Evolutionary conservation across 2,888 invertebrate species (phyloP).

Genomic region (Mycalesis mineus): DNA sequence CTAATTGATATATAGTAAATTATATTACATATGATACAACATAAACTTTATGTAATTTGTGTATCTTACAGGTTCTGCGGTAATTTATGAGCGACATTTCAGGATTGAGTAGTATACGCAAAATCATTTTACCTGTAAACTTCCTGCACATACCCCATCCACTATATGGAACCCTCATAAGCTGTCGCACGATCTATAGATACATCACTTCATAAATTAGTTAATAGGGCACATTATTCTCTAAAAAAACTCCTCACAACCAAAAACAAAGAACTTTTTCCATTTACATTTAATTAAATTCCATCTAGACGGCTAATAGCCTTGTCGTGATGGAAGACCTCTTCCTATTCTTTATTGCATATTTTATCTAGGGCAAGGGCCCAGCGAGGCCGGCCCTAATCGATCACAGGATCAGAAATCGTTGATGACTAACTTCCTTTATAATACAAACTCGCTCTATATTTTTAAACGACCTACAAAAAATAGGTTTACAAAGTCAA

Average conservation of each 20-base stretch:
- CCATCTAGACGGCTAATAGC: conserved; percentile 16
- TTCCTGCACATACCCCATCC: no score
- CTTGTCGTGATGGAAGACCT: conserved; percentile 30
- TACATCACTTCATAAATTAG: no score
- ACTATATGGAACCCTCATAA: no score
- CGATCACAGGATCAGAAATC: conserved; percentile 34
- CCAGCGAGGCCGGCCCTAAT: conserved; percentile 39
- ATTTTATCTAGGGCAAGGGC: conserved; percentile 50
- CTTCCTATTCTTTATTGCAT: conserved; percentile 40
- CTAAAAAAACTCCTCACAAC: neutral
- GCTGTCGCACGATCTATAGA: no score
- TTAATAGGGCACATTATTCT: neutral
- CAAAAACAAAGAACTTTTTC: neutral
- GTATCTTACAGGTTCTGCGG: no score
- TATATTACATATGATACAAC: no score
- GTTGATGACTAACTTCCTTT: conserved; percentile 9
- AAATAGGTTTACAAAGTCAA: no score
- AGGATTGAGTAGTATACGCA: no score
- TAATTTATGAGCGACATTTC: no score
- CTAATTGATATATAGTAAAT: no score
- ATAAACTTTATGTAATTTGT: no score
- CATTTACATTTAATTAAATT: neutral
- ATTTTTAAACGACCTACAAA: neutral
- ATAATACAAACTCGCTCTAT: neutral
- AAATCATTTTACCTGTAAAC: no score